Percentiles rank a stretch among this genome's conserved stretches.
These are phyloP conservation scores for Scarus forsteni DNA, from an alignment of 2,797 vertebrate genomes.

Conservation along the genomic window DNA sequence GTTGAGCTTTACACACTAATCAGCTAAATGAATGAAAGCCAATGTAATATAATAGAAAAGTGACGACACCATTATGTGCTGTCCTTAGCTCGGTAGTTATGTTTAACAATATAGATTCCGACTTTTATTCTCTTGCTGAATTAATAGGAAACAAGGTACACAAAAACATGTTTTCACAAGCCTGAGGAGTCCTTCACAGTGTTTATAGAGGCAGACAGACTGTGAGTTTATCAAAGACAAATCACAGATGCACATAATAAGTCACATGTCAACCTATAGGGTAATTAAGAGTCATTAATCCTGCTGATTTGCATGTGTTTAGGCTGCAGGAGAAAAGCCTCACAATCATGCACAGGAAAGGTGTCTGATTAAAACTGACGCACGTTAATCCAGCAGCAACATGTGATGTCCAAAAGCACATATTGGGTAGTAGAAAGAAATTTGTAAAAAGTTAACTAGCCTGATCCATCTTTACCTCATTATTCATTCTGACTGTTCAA, in stretches of 20 bases:
- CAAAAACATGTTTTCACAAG: slow-evolving; percentile 28
- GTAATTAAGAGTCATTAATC: slow-evolving; percentile 65
- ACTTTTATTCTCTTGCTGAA: slow-evolving; percentile 27
- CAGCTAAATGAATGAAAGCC: slow-evolving; percentile 10
- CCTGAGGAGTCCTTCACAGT: slow-evolving; percentile 36
- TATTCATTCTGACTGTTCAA: background rate
- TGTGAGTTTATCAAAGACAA: slow-evolving; percentile 32
- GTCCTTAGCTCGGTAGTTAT: slow-evolving; percentile 13
- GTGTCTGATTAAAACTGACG: slow-evolving; percentile 17
- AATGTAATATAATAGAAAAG: slow-evolving; percentile 17
- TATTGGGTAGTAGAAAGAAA: background rate
- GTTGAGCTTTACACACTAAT: background rate
- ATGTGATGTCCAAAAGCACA: background rate
- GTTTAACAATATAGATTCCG: background rate
- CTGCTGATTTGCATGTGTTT: slow-evolving; percentile 60
- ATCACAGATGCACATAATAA: slow-evolving; percentile 55
- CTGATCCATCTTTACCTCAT: background rate
- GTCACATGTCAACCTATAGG: slow-evolving; percentile 43
- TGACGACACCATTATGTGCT: slow-evolving; percentile 3
- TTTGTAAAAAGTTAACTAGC: background rate
- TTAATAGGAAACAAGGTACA: slow-evolving; percentile 21
- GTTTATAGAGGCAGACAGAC: slow-evolving; percentile 37
- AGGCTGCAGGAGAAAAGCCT: slow-evolving; percentile 39
- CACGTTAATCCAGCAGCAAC: slow-evolving; percentile 6
- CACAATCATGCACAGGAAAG: slow-evolving; percentile 11